Evolutionary conservation across 2,113 vertebrate species (phyloP).

Genomic region (Empidonax alnorum): DNA sequence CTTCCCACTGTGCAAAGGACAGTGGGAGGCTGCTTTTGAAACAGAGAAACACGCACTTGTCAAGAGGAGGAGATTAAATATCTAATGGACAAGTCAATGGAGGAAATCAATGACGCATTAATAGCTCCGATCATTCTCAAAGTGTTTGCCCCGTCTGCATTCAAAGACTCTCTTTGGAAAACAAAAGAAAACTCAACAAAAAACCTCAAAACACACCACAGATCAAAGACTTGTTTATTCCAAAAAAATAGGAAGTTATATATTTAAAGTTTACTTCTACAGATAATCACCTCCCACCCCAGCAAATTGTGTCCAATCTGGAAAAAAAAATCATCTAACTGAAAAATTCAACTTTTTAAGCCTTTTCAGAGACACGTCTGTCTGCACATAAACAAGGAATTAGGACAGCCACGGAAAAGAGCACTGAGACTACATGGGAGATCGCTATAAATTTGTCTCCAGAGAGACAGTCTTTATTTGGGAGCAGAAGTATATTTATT

Average conservation of each 20-base stretch:
- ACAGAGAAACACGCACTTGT: neutral
- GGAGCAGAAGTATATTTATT: neutral
- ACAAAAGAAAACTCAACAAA: neutral
- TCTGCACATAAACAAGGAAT: neutral
- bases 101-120: constrained; percentile 28
- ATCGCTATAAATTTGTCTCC: neutral
- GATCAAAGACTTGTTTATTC: neutral
- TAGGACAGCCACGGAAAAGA: neutral
- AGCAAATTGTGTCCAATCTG: neutral
- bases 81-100: neutral
- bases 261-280: neutral
- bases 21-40: constrained; percentile 39
- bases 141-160: neutral
- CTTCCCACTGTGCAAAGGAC: neutral
- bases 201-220: neutral
- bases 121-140: constrained; percentile 8
- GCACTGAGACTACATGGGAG: neutral
- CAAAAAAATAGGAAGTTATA: neutral
- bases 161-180: neutral
- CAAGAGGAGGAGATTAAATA: constrained; percentile 17
- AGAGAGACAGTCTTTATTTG: neutral
- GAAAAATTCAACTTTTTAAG: neutral
- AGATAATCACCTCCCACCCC: neutral
- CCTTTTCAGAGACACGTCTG: neutral
- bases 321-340: neutral